phyloP scores from a whole-genome alignment of 2,888 invertebrate genomes.

The Rhamphomyia laevipes region DNA sequence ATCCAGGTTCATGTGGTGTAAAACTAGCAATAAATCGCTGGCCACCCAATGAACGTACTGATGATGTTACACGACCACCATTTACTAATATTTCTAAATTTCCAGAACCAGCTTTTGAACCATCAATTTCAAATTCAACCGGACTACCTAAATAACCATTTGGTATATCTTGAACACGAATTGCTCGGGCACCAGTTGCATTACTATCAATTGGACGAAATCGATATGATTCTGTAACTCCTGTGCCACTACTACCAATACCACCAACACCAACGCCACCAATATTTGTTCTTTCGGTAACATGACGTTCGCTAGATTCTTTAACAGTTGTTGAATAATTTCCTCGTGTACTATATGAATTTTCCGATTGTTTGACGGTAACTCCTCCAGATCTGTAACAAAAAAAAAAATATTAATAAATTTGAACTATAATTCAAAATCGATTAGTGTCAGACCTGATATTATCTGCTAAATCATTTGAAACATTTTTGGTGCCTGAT shows the following conservation, averaged over 20 bases:
- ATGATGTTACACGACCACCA: conserved; percentile 88
- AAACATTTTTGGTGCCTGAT: conserved; percentile 16
- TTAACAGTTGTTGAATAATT: conserved; percentile 36
- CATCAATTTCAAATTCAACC: conserved; percentile 95
- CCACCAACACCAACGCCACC: conserved; percentile 10
- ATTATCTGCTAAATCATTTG: conserved; percentile 28
- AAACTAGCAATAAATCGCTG: conserved; percentile 87
- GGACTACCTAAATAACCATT: conserved; percentile 82
- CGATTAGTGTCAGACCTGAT: conserved; percentile 12
- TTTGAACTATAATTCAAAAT: background rate
- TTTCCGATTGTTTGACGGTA: conserved; percentile 34
- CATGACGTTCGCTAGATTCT: conserved; percentile 34
- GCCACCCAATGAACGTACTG: conserved; percentile 79
- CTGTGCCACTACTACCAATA: conserved; percentile 22
- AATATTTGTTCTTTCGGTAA: conserved; percentile 27
- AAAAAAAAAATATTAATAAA: background rate
- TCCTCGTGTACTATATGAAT: conserved; percentile 30
- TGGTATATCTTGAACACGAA: conserved; percentile 75
- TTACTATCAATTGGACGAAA: conserved; percentile 43
- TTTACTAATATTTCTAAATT: conserved; percentile 93
- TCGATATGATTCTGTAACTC: conserved; percentile 29
- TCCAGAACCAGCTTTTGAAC: conserved; percentile 89
- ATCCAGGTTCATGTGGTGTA: conserved; percentile 74
- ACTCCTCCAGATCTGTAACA: conserved; percentile 31
- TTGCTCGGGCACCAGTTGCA: conserved; percentile 66